These are phyloP conservation scores for Ameiurus melas DNA, from an alignment of 2,113 vertebrate species.

Conservation along the genomic window DNA sequence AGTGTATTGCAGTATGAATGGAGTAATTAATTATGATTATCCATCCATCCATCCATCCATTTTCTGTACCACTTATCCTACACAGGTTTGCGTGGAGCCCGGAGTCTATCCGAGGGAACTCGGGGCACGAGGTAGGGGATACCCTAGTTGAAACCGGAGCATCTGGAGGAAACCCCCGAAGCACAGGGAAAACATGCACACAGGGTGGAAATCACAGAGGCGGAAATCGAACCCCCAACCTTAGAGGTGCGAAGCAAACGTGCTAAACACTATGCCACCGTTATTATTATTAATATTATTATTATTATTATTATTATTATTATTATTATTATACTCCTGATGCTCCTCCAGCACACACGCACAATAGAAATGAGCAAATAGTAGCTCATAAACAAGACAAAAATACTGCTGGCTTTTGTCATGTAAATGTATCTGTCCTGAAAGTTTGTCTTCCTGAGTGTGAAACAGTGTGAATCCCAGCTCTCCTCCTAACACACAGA, in stretches of 20 bases:
- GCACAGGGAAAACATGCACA: too few species aligned
- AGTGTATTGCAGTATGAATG: background rate
- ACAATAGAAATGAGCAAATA: conserved; percentile 36
- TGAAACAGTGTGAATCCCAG: conserved; percentile 33
- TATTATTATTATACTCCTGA: conserved; percentile 1
- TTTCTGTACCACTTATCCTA: too few species aligned
- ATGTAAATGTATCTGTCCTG: conserved; percentile 43
- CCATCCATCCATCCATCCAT: too few species aligned
- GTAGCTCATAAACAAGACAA: conserved; percentile 37
- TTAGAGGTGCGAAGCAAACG: too few species aligned
- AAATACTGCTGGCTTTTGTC: conserved; percentile 25
- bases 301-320: background rate
- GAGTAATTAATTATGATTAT: background rate
- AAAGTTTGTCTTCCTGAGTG: conserved; percentile 26
- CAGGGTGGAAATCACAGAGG: too few species aligned
- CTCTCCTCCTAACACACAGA: conserved; percentile 32
- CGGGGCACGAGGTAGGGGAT: too few species aligned
- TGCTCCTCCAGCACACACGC: background rate
- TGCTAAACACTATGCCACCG: too few species aligned
- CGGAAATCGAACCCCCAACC: too few species aligned
- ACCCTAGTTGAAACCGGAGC: too few species aligned
- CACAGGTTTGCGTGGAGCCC: too few species aligned
- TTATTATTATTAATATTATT: background rate
- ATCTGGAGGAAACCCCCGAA: too few species aligned
- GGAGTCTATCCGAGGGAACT: too few species aligned